Percentiles rank a stretch among this genome's conserved stretches.
phyloP scores from a whole-genome alignment of 2,113 vertebrate genomes.

The Nanorana parkeri region DNA sequence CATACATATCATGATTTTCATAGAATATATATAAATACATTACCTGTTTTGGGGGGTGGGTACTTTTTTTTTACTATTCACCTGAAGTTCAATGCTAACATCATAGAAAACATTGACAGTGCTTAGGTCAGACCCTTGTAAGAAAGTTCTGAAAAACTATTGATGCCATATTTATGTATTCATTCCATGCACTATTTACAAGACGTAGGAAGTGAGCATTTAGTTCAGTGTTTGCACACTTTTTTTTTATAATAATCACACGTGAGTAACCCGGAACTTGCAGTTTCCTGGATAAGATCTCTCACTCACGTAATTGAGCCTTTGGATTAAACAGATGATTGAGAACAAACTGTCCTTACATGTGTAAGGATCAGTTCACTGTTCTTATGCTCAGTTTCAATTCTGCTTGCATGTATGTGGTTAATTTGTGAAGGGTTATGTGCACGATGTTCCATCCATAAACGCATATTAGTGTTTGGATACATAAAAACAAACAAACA shows the following conservation, averaged over 20 bases:
- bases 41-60: too few relatives aligned
- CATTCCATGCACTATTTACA: not conserved
- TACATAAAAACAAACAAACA: too few relatives aligned
- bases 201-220: conserved; percentile 2
- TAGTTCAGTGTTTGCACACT: not conserved
- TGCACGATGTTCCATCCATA: too few relatives aligned
- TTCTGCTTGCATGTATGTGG: not conserved
- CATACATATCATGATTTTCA: too few relatives aligned
- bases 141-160: not conserved
- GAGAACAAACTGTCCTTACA: conserved; percentile 36
- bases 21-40: too few relatives aligned
- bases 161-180: not conserved
- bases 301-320: not conserved
- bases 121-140: too few relatives aligned
- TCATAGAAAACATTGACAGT: too few relatives aligned
- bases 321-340: conserved; percentile 12
- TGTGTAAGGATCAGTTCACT: conserved; percentile 28
- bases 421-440: not conserved
- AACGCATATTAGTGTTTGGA: too few relatives aligned
- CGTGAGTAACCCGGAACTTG: not conserved
- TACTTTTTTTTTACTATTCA: too few relatives aligned
- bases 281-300: conserved; percentile 28
- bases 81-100: too few relatives aligned
- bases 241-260: conserved; percentile 9
- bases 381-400: not conserved